Conservation (phyloP, 2,797 vertebrate species). For the Cirrhinus mrigala region DNA sequence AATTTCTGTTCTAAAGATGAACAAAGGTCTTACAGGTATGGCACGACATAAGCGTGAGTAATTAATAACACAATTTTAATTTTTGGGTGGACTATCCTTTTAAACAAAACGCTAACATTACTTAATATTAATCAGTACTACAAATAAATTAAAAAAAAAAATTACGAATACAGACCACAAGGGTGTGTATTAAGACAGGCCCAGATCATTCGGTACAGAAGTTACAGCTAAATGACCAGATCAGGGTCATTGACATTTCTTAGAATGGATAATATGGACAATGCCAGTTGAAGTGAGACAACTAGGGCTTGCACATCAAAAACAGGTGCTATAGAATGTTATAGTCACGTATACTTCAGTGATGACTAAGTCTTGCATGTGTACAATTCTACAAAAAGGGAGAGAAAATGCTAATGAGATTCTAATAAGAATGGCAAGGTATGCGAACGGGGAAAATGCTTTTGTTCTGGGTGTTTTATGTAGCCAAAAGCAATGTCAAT, state of each 20-base stretch:
- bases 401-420: conserved; percentile 23
- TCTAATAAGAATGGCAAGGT: conserved; percentile 34
- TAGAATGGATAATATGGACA: not conserved
- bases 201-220: not conserved
- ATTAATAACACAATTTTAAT: too few relatives aligned
- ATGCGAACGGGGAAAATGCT: not conserved
- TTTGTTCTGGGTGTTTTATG: conserved; percentile 24
- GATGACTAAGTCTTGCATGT: conserved; percentile 8
- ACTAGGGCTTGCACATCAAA: not conserved
- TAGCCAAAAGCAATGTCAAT: conserved; percentile 29
- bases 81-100: too few relatives aligned
- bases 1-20: too few relatives aligned
- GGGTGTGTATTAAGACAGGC: not conserved
- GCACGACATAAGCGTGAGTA: too few relatives aligned
- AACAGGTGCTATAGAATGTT: not conserved
- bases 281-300: not conserved
- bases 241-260: not conserved
- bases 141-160: not conserved
- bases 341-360: not conserved
- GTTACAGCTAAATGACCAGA: not conserved
- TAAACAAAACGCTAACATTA: not conserved
- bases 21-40: too few relatives aligned
- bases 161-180: not conserved
- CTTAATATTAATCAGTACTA: not conserved
- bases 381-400: not conserved